Evolutionary conservation across 53 echinoderm and acorn worm species (phyloP).

Genomic region (Temnopleurus reevesii): DNA sequence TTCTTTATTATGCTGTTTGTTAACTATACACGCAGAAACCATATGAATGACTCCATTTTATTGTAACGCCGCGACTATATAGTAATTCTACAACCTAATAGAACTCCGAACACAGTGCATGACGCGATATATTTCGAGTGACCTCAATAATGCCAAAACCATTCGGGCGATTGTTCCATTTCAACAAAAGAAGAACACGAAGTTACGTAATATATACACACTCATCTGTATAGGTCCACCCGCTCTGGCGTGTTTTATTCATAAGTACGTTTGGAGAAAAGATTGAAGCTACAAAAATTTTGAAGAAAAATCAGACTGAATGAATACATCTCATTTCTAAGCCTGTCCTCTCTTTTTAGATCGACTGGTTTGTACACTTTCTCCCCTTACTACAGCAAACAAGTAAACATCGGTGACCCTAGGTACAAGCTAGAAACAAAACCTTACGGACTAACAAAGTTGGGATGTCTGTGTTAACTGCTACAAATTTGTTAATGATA

Average conservation of each 20-base stretch:
- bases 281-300: not conserved
- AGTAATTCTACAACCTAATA: not conserved
- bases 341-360: not conserved
- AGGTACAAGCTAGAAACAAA: conserved; percentile 30
- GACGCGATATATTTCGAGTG: not conserved
- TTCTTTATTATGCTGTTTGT: too few relatives aligned
- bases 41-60: not conserved
- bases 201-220: conserved; percentile 23
- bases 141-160: not conserved
- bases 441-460: not conserved
- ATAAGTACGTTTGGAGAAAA: not conserved
- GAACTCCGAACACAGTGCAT: not conserved
- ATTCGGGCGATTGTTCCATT: not conserved
- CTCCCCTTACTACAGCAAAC: not conserved
- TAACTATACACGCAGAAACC: not conserved
- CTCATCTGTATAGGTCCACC: not conserved
- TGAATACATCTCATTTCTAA: conserved; percentile 1
- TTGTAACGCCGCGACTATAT: not conserved
- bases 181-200: not conserved
- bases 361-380: not conserved
- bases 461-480: not conserved
- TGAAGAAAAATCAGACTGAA: not conserved
- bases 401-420: not conserved
- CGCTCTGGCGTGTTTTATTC: not conserved
- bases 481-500: not conserved